phyloP scores from a whole-genome alignment of 2,113 vertebrate genomes.

The Perca fluviatilis region DNA sequence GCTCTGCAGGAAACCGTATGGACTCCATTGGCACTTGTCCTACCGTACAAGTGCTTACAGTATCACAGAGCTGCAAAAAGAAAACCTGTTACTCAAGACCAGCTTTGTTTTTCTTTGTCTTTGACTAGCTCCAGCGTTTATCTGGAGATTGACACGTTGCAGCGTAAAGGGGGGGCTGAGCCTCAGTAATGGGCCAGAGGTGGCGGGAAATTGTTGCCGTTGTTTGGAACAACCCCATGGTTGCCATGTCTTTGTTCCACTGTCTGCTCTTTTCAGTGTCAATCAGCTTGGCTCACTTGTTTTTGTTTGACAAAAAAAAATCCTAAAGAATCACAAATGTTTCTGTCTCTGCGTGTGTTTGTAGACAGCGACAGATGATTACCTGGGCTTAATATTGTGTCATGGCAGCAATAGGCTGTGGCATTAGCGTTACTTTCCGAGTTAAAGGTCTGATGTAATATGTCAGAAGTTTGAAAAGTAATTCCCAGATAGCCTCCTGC shows the following conservation, averaged over 20 bases:
- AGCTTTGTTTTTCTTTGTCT: slow-evolving; percentile 37
- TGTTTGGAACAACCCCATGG: slow-evolving; percentile 36
- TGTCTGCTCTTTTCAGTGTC: slow-evolving; percentile 39
- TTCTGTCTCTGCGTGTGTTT: slow-evolving; percentile 28
- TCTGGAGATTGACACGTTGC: slow-evolving; percentile 46
- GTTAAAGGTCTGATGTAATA: slow-evolving; percentile 45
- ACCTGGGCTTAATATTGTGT: slow-evolving; percentile 25
- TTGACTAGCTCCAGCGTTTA: slow-evolving; percentile 32
- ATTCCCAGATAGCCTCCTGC: slow-evolving; percentile 23
- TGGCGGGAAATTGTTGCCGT: slow-evolving; percentile 30
- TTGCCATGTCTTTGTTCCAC: slow-evolving; percentile 42
- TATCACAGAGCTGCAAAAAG: slow-evolving; percentile 17
- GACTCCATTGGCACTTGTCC: slow-evolving; percentile 1
- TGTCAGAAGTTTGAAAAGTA: slow-evolving; percentile 23
- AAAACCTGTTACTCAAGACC: slow-evolving; percentile 29
- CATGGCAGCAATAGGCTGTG: slow-evolving; percentile 26
- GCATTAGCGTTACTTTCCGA: slow-evolving; percentile 52
- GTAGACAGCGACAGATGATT: slow-evolving; percentile 55
- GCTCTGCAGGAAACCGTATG: slow-evolving; percentile 6
- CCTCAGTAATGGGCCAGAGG: background rate
- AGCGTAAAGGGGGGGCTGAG: background rate
- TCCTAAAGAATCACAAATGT: slow-evolving; percentile 23
- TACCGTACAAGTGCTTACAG: slow-evolving; percentile 7
- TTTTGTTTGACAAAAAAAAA: slow-evolving; percentile 2
- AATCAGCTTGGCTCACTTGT: slow-evolving; percentile 16